Percentiles rank a stretch among this genome's conserved stretches.
phyloP scores from a whole-genome alignment of 2,888 invertebrate species.

The Hecatera dysodea region DNA sequence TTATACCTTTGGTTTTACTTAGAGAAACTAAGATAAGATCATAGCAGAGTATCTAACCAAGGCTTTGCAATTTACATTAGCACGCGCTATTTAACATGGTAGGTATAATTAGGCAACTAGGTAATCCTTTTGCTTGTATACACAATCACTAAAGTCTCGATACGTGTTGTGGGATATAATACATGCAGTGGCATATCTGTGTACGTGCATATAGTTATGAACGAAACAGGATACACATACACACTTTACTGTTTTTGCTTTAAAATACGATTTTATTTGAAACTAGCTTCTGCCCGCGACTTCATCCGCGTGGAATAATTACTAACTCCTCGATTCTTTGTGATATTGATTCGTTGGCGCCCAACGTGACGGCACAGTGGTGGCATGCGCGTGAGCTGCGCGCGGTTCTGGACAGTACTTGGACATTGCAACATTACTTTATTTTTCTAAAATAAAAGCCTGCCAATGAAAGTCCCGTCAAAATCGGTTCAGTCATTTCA shows the following conservation, averaged over 20 bases:
- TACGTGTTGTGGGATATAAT: constrained; percentile 31
- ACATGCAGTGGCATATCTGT: neutral
- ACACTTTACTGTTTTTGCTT: neutral
- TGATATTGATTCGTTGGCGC: too few species aligned
- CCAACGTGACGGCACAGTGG: too few species aligned
- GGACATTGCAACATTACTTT: too few species aligned
- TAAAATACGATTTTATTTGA: neutral
- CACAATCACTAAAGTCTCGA: constrained; percentile 24
- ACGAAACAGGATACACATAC: neutral
- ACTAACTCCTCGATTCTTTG: too few species aligned
- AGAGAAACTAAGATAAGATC: neutral
- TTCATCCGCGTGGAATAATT: too few species aligned
- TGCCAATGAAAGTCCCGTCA: too few species aligned
- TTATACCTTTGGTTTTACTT: constrained; percentile 5
- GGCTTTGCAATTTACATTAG: constrained; percentile 18
- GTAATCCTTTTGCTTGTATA: constrained; percentile 35
- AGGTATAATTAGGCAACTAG: constrained; percentile 13
- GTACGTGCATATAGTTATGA: neutral
- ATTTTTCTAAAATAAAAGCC: too few species aligned
- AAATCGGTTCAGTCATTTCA: too few species aligned
- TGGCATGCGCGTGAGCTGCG: too few species aligned
- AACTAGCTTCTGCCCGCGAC: too few species aligned
- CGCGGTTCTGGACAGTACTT: too few species aligned
- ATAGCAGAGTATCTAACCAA: neutral
- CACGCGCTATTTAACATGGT: constrained; percentile 3